Evolutionary conservation across 2,113 vertebrate genomes (phyloP), one percentile per base, ranked within the genome.

Genomic region (Aramus guarauna): DNA sequence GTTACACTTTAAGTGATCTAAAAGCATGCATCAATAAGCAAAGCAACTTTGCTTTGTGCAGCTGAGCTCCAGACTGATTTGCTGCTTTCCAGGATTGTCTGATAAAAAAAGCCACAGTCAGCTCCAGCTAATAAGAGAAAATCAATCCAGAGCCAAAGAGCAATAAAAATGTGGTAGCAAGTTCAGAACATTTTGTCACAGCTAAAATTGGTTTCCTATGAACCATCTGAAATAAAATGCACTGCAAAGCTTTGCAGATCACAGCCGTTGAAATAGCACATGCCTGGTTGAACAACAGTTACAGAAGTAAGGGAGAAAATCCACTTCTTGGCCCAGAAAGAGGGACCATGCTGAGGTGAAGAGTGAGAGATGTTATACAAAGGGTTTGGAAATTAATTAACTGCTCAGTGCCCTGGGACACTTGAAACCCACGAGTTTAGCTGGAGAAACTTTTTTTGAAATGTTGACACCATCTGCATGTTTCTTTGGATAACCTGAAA

Each of bases 111-210:
- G 62, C 45, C 63, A 69, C 79, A 91, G 95, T 91, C 95, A 96
- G 87, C 81, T 95, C 68, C 62, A 94, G 56, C 73, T 97, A 97
- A 93, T 97, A 96, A 62, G 85, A 83, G 67, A 94, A 96, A 89
- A 96, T 93, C 94, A 96, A 90, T 88, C 71, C 87, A 69, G 84
- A 95, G 94, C 93, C 97, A 96, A 96, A 90, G 89, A 96, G 96
- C 78, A 97, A 76, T 96, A 96, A 97, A 97, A 96, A 96, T 88
- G 93, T 91, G 86, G 91, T 93, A 88, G 87, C 50, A 92, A 95
- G 95, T 97, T 97, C 74, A 93, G 95, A 97, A 96, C 97, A 97
- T 96, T 97, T 96, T 95, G 96, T 94, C 91, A 92, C 85, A 88
- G 94, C 95, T 94, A 94, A 97, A 96, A 95, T 85, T 92, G 93